These are phyloP conservation scores for rabbit (Oryctolagus cuniculus) DNA, from an alignment of 2,113 vertebrate species.

Conservation along the genomic window DNA sequence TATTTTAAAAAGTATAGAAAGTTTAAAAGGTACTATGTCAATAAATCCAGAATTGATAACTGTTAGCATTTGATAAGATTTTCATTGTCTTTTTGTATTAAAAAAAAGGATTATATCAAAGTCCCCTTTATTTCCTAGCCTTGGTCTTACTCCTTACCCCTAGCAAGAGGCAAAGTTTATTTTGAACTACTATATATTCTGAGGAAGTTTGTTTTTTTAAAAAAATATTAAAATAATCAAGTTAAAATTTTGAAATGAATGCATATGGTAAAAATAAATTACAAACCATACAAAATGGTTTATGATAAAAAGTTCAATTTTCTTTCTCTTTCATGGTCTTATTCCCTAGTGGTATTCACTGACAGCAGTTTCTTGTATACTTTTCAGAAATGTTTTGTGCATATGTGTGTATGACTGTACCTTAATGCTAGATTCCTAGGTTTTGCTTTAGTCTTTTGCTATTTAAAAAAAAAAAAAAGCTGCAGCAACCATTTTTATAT, in stretches of 20 bases:
- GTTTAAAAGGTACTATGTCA: background rate
- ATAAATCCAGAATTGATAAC: background rate
- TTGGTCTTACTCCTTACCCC: background rate
- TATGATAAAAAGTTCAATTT: conserved; percentile 22
- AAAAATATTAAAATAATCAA: conserved; percentile 1
- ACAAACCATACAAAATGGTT: conserved; percentile 13
- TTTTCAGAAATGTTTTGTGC: conserved; percentile 9
- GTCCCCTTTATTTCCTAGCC: background rate
- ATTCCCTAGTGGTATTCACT: background rate
- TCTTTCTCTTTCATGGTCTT: background rate
- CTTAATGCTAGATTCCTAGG: conserved; percentile 11
- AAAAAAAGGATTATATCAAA: background rate
- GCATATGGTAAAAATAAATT: background rate
- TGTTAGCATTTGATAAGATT: conserved; percentile 2
- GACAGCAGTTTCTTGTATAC: background rate
- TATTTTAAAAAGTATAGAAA: background rate
- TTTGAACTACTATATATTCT: background rate
- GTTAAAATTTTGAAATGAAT: conserved; percentile 22
- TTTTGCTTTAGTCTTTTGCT: conserved; percentile 39
- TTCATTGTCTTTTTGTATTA: background rate
- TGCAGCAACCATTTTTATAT: conserved; percentile 28
- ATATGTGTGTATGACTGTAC: background rate
- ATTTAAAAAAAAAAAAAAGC: conserved; percentile 30
- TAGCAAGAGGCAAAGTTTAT: conserved; percentile 42
- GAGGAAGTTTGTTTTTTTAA: background rate